Percentiles rank a stretch among this genome's conserved stretches.
Conservation (phyloP, 2,113 vertebrate genomes). For the Vulpes vulpes region DNA sequence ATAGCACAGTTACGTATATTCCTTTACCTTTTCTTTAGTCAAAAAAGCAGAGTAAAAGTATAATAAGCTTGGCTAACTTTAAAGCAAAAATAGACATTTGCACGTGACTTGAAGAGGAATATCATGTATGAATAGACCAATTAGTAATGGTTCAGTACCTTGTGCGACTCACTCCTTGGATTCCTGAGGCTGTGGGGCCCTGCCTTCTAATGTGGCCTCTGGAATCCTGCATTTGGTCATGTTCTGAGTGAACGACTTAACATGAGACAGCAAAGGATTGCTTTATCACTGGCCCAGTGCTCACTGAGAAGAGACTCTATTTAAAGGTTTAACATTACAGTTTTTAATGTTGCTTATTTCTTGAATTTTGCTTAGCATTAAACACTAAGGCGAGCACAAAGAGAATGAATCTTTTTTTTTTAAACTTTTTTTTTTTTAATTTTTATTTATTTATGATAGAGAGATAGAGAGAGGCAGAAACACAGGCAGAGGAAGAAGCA, state of each 20-base stretch:
- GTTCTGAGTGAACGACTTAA: not conserved
- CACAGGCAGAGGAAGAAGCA: too few relatives aligned
- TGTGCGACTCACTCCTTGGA: not conserved
- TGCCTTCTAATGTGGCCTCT: not conserved
- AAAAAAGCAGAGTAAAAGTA: not conserved
- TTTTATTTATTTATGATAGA: too few relatives aligned
- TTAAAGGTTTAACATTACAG: not conserved
- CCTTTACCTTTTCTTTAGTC: not conserved
- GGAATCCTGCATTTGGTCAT: not conserved
- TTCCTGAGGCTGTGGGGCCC: not conserved
- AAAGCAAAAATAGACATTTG: not conserved
- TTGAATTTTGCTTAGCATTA: slow-evolving; percentile 33
- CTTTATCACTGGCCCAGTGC: not conserved
- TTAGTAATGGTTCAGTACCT: not conserved
- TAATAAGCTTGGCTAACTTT: not conserved
- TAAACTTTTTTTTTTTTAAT: too few relatives aligned
- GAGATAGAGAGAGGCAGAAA: too few relatives aligned
- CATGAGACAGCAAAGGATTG: not conserved
- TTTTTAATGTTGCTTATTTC: slow-evolving; percentile 11
- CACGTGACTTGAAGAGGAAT: not conserved
- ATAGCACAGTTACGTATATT: not conserved
- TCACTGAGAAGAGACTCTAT: not conserved
- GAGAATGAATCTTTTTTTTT: not conserved
- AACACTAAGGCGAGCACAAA: not conserved
- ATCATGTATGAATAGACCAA: not conserved